Percentiles rank a stretch among this genome's conserved stretches.
Evolutionary conservation across 2,797 vertebrate species (phyloP).

Genomic region (Onychomys arenicola): DNA sequence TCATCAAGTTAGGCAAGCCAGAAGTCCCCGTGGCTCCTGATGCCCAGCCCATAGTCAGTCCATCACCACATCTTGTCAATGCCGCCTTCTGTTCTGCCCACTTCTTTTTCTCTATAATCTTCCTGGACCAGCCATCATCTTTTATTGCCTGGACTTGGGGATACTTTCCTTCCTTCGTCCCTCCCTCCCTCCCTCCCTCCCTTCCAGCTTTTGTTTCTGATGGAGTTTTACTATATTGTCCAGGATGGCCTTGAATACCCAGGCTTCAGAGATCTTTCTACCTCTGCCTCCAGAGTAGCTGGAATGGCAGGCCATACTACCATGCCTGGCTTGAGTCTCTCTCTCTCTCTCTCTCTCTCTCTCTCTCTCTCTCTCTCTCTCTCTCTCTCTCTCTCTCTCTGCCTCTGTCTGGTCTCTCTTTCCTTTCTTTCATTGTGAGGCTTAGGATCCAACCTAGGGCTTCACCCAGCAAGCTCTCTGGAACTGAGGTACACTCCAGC

Average conservation of each 20-base stretch:
- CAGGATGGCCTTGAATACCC: neutral
- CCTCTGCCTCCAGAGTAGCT: neutral
- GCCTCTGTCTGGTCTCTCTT: neutral
- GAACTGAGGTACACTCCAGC: neutral
- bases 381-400: neutral
- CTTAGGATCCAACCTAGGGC: neutral
- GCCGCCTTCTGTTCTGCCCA: neutral
- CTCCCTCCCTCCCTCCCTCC: neutral
- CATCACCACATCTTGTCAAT: neutral
- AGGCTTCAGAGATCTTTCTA: neutral
- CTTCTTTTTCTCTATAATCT: constrained; percentile 8
- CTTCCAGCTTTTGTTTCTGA: neutral
- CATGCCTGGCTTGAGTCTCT: neutral
- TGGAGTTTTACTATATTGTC: neutral
- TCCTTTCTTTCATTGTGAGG: neutral
- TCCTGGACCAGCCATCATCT: neutral
- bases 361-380: neutral
- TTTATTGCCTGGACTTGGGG: constrained; percentile 6
- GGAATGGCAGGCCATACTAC: neutral
- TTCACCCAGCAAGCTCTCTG: neutral
- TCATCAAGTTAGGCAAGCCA: neutral
- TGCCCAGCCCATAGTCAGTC: neutral
- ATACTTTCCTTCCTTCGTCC: neutral
- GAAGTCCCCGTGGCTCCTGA: neutral
- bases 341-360: too few relatives aligned